A percentile compares a stretch with the other conserved stretches of the same genome.
phyloP scores from a whole-genome alignment of 2,888 invertebrate species.

The Steromphala cineraria region DNA sequence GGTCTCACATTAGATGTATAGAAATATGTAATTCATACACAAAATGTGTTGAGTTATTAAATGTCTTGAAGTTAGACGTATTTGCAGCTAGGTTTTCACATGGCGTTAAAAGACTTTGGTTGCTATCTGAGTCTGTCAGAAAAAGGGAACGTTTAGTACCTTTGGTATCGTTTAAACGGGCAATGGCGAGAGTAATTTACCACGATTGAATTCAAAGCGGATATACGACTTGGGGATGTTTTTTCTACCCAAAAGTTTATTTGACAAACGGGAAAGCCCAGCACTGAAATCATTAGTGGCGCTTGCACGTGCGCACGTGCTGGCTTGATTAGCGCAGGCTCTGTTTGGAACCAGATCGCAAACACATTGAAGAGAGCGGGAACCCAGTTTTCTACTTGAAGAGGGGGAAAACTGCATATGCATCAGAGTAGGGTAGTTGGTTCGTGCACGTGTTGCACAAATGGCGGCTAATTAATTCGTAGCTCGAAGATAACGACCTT shows the following conservation, averaged over 20 bases:
- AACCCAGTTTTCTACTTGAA: neutral
- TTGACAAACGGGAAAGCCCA: slow-evolving; percentile 6
- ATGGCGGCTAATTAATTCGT: slow-evolving; percentile 12
- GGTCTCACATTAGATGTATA: too few species aligned
- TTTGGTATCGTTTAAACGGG: neutral
- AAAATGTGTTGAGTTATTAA: too few species aligned
- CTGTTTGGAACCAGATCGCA: neutral
- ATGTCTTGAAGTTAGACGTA: too few species aligned
- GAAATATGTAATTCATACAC: too few species aligned
- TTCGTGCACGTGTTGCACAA: neutral
- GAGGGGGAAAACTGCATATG: neutral
- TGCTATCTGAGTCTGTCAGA: too few species aligned
- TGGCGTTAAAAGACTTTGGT: too few species aligned
- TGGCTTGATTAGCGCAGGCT: slow-evolving; percentile 2
- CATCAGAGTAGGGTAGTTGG: neutral
- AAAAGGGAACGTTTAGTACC: too few species aligned
- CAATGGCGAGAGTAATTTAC: neutral
- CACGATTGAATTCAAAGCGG: neutral
- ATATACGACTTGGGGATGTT: neutral
- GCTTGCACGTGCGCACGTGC: slow-evolving; percentile 7
- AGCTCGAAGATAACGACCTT: neutral
- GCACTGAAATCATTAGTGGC: neutral
- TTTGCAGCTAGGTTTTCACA: too few species aligned
- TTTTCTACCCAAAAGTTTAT: neutral
- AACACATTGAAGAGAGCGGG: slow-evolving; percentile 1